Percentiles rank a stretch among this genome's conserved stretches.
Evolutionary conservation across 2,888 invertebrate species (phyloP).

Genomic region (Phaedon cochleariae): DNA sequence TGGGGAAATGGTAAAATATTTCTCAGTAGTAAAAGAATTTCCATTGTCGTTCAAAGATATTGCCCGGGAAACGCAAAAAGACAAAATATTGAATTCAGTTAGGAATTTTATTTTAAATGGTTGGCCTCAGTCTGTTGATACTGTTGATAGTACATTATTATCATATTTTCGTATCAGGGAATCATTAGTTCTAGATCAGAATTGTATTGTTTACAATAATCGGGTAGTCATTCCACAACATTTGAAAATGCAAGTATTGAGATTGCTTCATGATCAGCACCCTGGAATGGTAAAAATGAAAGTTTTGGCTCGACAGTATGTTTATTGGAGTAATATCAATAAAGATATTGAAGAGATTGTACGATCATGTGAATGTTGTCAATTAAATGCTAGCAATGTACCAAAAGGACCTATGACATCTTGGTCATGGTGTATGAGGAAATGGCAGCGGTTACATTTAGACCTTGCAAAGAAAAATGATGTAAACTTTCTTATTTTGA

Average conservation of each 20-base stretch:
- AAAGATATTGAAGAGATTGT: conserved; percentile 8
- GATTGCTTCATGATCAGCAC: conserved; percentile 8
- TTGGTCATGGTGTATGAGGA: conserved; percentile 4
- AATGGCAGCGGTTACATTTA: conserved; percentile 16
- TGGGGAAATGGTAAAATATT: not conserved
- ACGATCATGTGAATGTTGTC: conserved; percentile 16
- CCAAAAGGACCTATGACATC: conserved; percentile 2
- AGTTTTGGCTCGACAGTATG: conserved; percentile 15
- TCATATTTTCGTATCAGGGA: not conserved
- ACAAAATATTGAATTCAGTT: not conserved
- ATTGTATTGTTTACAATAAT: not conserved
- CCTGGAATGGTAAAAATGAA: conserved; percentile 14
- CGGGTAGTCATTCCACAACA: not conserved
- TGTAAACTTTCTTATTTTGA: conserved; percentile 29
- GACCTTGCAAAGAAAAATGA: not conserved
- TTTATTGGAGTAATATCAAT: conserved; percentile 10
- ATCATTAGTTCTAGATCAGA: not conserved
- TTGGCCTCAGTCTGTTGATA: not conserved
- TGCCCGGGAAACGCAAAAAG: not conserved
- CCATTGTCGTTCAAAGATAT: not conserved
- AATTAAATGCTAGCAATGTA: not conserved
- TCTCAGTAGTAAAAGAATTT: not conserved
- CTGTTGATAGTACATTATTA: not conserved
- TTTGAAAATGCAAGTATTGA: not conserved
- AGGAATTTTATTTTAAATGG: not conserved